Conservation (phyloP, 2,113 vertebrate species). For the Ailuropoda melanoleuca region DNA sequence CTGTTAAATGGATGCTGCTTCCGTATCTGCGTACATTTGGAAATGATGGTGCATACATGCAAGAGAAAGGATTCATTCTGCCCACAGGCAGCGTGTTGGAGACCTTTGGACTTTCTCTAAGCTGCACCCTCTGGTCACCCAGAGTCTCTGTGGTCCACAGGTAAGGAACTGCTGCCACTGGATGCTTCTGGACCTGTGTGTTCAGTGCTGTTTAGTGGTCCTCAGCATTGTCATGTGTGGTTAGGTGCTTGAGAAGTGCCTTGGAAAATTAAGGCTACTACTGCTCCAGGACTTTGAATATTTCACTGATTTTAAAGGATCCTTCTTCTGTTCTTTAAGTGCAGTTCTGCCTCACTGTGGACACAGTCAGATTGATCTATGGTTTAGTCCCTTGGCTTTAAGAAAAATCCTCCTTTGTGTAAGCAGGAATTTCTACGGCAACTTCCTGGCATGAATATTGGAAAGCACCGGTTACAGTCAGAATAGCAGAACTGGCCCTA, state of each 20-base stretch:
- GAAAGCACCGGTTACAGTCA: background rate
- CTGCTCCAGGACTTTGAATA: background rate
- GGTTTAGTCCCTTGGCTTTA: background rate
- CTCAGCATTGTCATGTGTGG: background rate
- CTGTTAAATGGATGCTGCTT: background rate
- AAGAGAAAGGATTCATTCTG: background rate
- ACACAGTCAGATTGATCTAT: background rate
- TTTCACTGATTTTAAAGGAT: background rate
- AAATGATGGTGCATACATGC: background rate
- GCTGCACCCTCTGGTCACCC: background rate
- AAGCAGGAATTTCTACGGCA: background rate
- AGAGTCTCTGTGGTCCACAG: background rate
- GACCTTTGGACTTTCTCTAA: background rate
- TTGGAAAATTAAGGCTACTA: background rate
- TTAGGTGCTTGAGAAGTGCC: background rate
- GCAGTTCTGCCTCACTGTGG: background rate
- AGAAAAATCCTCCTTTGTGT: background rate
- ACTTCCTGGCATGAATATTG: background rate
- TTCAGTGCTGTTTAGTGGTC: background rate
- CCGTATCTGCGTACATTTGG: background rate
- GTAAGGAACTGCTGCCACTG: fast-evolving
- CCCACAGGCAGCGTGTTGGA: background rate
- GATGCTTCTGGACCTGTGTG: fast-evolving
- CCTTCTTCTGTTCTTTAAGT: background rate
- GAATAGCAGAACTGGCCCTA: constrained; percentile 16